Evolutionary conservation across 1,140 invertebrate genomes (phyloP).

Genomic region (Drosophila insularis): DNA sequence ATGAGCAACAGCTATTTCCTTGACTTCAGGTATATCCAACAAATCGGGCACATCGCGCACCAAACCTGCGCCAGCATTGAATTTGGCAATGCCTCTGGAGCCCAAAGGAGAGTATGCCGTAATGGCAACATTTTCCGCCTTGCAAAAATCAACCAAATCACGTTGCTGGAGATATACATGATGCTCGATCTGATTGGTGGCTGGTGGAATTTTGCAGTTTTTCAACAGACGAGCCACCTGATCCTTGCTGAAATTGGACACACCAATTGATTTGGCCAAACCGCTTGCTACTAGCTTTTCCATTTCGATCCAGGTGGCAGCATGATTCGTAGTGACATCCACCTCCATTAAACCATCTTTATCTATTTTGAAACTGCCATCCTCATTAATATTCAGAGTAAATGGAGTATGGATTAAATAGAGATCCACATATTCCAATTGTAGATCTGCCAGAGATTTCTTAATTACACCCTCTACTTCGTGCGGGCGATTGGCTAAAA

Average conservation of each 20-base stretch:
- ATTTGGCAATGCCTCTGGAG: conserved; percentile 85
- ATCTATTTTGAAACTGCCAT: conserved; percentile 78
- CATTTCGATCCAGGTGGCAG: conserved; percentile 90
- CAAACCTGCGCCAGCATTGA: conserved; percentile 82
- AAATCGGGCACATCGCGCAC: conserved; percentile 86
- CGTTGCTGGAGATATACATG: conserved; percentile 93
- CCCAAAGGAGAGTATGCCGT: conserved; percentile 94
- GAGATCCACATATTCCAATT: conserved; percentile 91
- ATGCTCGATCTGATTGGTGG: conserved; percentile 90
- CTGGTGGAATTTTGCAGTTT: conserved; percentile 86
- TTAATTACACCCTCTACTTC: conserved; percentile 89
- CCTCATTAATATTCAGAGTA: conserved; percentile 83
- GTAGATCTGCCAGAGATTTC: conserved; percentile 88
- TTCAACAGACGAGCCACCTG: conserved; percentile 87
- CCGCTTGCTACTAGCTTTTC: conserved; percentile 88
- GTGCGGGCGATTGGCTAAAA: conserved; percentile 85
- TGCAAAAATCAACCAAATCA: conserved; percentile 89
- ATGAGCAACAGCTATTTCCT: conserved; percentile 87
- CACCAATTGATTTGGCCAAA: conserved; percentile 87
- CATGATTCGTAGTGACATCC: conserved; percentile 87
- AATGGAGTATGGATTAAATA: conserved; percentile 93
- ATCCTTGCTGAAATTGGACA: conserved; percentile 91
- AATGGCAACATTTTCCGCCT: conserved; percentile 87
- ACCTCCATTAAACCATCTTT: conserved; percentile 86
- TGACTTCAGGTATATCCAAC: conserved; percentile 87